phyloP scores from a whole-genome alignment of 2,113 vertebrate genomes.

The Ammodytes dubius region DNA sequence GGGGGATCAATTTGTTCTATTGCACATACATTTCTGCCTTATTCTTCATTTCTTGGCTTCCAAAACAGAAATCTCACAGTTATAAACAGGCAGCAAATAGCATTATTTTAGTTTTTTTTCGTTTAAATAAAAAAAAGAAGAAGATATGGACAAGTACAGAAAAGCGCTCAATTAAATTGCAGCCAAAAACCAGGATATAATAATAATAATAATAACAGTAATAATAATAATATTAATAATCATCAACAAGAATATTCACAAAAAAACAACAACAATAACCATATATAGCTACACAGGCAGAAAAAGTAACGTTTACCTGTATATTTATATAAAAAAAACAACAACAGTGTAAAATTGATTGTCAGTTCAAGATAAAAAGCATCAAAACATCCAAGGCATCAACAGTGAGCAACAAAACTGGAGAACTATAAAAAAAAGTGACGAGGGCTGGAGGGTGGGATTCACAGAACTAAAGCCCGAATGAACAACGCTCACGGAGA shows the following conservation, averaged over 20 bases:
- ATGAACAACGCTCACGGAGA: constrained; percentile 55
- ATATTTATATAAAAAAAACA: constrained; percentile 61
- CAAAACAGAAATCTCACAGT: constrained; percentile 66
- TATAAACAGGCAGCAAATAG: constrained; percentile 77
- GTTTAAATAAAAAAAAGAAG: constrained; percentile 51
- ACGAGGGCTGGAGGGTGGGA: constrained; percentile 15
- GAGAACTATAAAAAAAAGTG: constrained; percentile 44
- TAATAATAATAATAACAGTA: constrained; percentile 67
- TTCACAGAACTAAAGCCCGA: constrained; percentile 69
- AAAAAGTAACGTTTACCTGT: constrained; percentile 69
- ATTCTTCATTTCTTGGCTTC: constrained; percentile 69
- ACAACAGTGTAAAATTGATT: constrained; percentile 85
- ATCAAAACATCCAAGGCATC: constrained; percentile 84
- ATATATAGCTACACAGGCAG: constrained; percentile 75
- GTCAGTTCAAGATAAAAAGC: constrained; percentile 84
- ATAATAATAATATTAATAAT: constrained; percentile 60
- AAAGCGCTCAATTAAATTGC: constrained; percentile 68
- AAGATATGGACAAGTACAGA: constrained; percentile 53
- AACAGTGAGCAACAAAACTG: constrained; percentile 68
- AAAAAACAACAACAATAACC: constrained; percentile 70
- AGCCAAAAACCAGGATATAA: constrained; percentile 67
- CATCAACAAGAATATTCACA: constrained; percentile 77
- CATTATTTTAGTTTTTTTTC: constrained; percentile 56
- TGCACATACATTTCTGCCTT: constrained; percentile 80
- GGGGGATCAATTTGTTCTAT: constrained; percentile 79